Evolutionary conservation across 2,113 vertebrate genomes (phyloP), one percentile per base, ranked within the genome.

Genomic region (Cyanoliseus patagonus): DNA sequence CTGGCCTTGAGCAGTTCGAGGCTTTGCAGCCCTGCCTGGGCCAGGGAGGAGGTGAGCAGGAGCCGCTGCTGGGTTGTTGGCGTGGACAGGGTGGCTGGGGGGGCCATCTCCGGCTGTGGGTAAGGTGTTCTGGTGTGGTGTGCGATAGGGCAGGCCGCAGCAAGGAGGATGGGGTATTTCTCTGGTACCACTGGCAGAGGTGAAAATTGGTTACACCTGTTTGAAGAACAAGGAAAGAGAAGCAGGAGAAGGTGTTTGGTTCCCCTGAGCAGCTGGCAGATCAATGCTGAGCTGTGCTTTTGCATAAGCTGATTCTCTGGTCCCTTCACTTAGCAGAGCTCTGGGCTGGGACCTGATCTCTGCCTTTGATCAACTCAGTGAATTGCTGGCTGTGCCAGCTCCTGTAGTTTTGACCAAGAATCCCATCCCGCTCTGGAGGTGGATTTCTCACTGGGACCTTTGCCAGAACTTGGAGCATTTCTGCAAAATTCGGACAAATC

Each of bases 91-190:
- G 24, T 0, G 10, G 4, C 22, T 10, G 12, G 35, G 51, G 22
- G 0, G 10, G 4, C 22, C 0, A 6, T 51, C 46, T 25, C 23
- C 1, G 2, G 27, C 72, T n/a, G 66, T 1, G 27, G 8, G 0
- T 22, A 62, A 7, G 66, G 12, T 27, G 19, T 39, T 31, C 18
- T 7, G 74, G 4, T 13, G 24, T 2, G 3, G 25, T 9, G 5
- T 53, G 53, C 9, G 3, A 35, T 39, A 16, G 4, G 79, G 49
- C 20, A 9, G 63, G 41, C 47, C 13, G 13, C 47, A 20, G 39
- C n/a, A 5, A 17, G 75, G 47, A 41, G 22, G 4, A 17, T 4
- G 5, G 53, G 24, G 15, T 5, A 3, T 59, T 70, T 47, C 39
- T 13, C 20, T 6, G 17, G 24, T 25, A 11, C 15, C 10, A 3